phyloP scores from a whole-genome alignment of 2,797 vertebrate species.

The Acomys russatus region DNA sequence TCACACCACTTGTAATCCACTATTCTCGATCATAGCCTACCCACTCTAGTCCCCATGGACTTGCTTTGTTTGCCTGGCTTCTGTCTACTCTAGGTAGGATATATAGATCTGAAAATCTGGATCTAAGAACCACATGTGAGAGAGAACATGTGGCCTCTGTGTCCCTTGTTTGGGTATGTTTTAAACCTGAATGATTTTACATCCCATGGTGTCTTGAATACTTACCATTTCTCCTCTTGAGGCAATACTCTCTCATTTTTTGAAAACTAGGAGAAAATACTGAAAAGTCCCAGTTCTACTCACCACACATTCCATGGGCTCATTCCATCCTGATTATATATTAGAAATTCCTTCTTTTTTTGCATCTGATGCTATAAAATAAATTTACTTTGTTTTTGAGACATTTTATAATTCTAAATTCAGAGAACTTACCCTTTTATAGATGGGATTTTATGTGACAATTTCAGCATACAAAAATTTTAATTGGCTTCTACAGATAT shows the following conservation, averaged over 20 bases:
- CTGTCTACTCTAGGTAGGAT: neutral
- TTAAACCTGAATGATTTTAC: neutral
- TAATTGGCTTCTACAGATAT: neutral
- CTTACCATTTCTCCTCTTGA: neutral
- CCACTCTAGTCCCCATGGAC: neutral
- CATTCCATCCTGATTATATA: accelerated
- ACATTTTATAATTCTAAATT: neutral
- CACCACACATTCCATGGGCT: accelerated
- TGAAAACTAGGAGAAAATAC: neutral
- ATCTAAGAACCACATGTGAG: neutral
- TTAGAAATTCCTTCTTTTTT: neutral
- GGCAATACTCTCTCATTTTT: neutral
- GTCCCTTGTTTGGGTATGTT: neutral
- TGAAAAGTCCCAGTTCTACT: neutral
- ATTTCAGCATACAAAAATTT: neutral
- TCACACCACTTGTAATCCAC: too few relatives aligned
- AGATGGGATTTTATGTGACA: neutral
- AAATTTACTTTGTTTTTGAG: neutral
- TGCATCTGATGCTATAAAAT: neutral
- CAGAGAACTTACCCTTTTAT: neutral
- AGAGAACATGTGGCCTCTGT: neutral
- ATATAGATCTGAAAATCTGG: neutral
- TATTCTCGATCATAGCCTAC: neutral
- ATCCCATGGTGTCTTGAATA: neutral
- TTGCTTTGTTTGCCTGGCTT: neutral